These are phyloP conservation scores for Carterocephalus palaemon DNA, from an alignment of 2,888 invertebrate species.

Conservation along the genomic window DNA sequence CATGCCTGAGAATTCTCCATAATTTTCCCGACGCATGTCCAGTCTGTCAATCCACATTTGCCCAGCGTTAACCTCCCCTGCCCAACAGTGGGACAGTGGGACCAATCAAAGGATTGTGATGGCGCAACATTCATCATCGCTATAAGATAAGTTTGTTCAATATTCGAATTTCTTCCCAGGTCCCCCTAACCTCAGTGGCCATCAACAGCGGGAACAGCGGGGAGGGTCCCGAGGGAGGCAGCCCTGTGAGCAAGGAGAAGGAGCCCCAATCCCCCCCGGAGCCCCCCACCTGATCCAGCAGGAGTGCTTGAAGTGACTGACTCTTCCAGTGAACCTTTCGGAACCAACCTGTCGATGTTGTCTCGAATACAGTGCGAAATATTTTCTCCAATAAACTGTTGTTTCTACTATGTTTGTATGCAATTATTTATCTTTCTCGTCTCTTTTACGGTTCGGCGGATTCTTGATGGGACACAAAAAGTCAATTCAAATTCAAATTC, in stretches of 20 bases:
- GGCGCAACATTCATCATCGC: too few species aligned
- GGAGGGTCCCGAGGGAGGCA: constrained; percentile 55
- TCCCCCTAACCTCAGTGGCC: constrained; percentile 68
- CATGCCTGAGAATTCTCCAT: too few species aligned
- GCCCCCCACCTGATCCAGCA: constrained; percentile 55
- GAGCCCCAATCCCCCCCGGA: constrained; percentile 42
- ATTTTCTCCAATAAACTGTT: neutral
- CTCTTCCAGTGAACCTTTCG: constrained; percentile 19
- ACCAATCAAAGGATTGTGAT: too few species aligned
- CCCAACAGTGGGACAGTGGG: too few species aligned
- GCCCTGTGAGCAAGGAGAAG: constrained; percentile 55
- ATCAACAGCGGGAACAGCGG: constrained; percentile 59
- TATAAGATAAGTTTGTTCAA: neutral
- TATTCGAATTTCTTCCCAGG: constrained; percentile 40
- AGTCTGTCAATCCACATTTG: too few species aligned
- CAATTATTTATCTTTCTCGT: too few species aligned
- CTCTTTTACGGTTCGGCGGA: too few species aligned
- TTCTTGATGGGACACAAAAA: too few species aligned
- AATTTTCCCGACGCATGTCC: too few species aligned
- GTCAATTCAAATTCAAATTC: too few species aligned
- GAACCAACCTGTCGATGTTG: constrained; percentile 8
- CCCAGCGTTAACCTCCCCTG: too few species aligned
- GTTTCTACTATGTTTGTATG: neutral
- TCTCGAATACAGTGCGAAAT: constrained; percentile 9
- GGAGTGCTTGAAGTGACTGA: constrained; percentile 8